Evolutionary conservation across 2,888 invertebrate species (phyloP).

Genomic region (Yponomeuta malinellus): DNA sequence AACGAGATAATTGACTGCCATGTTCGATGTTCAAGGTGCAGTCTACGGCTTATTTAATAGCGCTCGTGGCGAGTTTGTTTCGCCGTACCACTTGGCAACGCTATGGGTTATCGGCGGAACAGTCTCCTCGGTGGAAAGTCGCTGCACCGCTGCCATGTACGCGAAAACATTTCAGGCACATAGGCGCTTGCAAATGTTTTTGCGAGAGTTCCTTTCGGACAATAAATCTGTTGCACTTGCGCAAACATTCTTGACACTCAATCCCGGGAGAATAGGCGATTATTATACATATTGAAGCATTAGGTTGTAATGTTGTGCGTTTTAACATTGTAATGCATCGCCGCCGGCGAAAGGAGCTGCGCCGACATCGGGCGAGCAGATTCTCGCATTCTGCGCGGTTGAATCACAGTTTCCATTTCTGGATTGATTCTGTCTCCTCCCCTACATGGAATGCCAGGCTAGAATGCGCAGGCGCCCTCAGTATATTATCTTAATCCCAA

Average conservation of each 20-base stretch:
- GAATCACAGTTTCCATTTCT: conserved; percentile 36
- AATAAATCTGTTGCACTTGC: conserved; percentile 18
- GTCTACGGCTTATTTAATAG: background rate
- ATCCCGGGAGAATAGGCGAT: too few relatives aligned
- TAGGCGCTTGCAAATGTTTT: conserved; percentile 1
- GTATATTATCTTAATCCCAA: background rate
- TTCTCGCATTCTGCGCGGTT: conserved; percentile 33
- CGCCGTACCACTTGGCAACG: background rate
- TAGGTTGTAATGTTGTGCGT: conserved; percentile 44
- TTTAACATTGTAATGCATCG: conserved; percentile 34
- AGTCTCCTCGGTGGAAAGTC: conserved; percentile 11
- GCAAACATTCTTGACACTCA: conserved; percentile 1
- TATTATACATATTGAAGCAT: conserved; percentile 50
- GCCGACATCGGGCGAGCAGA: conserved; percentile 23
- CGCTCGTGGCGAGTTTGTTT: conserved; percentile 2
- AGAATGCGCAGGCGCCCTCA: conserved; percentile 10
- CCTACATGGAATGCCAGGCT: conserved; percentile 13
- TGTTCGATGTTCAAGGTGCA: background rate
- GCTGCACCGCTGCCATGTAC: conserved; percentile 7
- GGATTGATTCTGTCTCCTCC: conserved; percentile 24
- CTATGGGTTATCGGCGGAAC: conserved; percentile 1
- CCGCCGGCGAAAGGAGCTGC: conserved; percentile 30
- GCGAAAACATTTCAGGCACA: background rate
- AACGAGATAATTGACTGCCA: conserved; percentile 12
- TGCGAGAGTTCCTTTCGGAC: background rate